Conservation (phyloP, 2,797 vertebrate species). For the Rhinoraja longicauda region DNA sequence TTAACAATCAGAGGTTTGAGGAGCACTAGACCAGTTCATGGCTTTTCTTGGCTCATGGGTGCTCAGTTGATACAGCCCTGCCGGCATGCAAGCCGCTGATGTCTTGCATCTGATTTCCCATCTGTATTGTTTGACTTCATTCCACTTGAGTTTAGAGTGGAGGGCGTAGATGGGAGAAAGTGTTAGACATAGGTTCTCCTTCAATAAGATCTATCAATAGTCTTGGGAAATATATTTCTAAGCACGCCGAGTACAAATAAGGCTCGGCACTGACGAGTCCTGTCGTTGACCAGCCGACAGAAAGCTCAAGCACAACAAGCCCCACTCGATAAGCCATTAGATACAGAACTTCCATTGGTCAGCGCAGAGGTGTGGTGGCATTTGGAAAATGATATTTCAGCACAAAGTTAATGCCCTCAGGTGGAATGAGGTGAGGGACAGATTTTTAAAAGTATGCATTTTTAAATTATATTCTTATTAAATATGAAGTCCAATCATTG, state of each 20-base stretch:
- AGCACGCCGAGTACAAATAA: background rate
- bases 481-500: background rate
- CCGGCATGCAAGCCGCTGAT: background rate
- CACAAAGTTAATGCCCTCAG: background rate
- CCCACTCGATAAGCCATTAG: background rate
- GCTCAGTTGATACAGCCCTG: background rate
- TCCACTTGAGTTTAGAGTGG: background rate
- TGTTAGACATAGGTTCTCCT: background rate
- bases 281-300: background rate
- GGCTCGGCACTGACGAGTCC: background rate
- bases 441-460: background rate
- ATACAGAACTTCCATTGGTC: background rate
- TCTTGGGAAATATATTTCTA: background rate
- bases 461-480: background rate
- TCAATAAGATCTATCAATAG: background rate
- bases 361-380: background rate
- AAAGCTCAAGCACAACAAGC: background rate
- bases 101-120: background rate
- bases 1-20: background rate
- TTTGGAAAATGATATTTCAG: background rate
- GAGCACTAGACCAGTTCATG: background rate
- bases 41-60: background rate
- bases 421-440: background rate
- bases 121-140: no score
- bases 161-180: background rate